phyloP scores from a whole-genome alignment of 2,888 invertebrate species.

The Papilio elwesi region DNA sequence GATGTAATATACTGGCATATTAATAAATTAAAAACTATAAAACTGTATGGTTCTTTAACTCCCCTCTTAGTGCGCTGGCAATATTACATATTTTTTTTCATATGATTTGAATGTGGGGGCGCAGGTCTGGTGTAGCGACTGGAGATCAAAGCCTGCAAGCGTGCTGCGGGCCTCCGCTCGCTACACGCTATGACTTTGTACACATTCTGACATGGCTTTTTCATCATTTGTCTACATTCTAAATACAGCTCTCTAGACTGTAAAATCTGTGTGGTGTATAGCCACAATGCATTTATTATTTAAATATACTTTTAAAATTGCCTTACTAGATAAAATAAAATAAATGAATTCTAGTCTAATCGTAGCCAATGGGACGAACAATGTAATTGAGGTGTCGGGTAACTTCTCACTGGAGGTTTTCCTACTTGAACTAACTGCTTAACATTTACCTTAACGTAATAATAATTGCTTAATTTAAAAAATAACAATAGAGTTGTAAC shows the following conservation, averaged over 20 bases:
- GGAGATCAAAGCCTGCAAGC: neutral
- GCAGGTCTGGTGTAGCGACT: slow-evolving; percentile 11
- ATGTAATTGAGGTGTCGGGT: too few relatives aligned
- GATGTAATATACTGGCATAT: too few relatives aligned
- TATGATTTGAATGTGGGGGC: slow-evolving; percentile 23
- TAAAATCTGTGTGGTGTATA: neutral
- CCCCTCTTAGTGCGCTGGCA: neutral
- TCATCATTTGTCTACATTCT: slow-evolving; percentile 19
- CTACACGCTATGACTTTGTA: slow-evolving; percentile 18
- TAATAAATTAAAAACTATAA: neutral
- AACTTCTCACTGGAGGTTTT: too few relatives aligned
- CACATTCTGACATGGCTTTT: slow-evolving; percentile 7
- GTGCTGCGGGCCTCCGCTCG: neutral
- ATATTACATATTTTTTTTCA: slow-evolving; percentile 12
- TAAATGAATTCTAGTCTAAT: too few relatives aligned
- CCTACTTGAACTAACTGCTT: too few relatives aligned
- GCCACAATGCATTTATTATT: slow-evolving; percentile 1
- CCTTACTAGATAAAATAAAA: neutral
- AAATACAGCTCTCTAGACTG: slow-evolving; percentile 19
- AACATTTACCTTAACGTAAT: too few relatives aligned
- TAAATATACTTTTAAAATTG: neutral
- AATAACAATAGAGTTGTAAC: too few relatives aligned
- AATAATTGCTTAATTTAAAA: too few relatives aligned
- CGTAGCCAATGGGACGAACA: too few relatives aligned
- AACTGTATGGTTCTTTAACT: neutral